Evolutionary conservation across 2,797 vertebrate species (phyloP).

Genomic region (Aselliscus stoliczkanus): DNA sequence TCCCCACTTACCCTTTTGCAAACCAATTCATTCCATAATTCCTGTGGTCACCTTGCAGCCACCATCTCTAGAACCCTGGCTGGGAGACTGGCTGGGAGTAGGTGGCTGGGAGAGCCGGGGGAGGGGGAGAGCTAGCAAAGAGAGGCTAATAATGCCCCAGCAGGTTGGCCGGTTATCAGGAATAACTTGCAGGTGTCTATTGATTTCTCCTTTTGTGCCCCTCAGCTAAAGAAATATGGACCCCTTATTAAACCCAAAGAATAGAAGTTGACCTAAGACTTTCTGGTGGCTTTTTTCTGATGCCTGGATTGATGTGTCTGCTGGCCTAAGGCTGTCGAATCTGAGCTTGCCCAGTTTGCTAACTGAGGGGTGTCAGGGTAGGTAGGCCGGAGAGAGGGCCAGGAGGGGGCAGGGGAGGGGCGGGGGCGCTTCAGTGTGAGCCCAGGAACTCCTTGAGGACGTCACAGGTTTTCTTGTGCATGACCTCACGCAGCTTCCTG

Average conservation of each 20-base stretch:
- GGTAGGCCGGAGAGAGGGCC: not conserved
- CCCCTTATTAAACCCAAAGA: not conserved
- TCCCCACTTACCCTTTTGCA: not conserved
- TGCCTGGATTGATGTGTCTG: rapidly evolving
- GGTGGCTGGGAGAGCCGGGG: not conserved
- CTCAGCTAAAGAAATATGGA: not conserved
- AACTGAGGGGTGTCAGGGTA: not conserved
- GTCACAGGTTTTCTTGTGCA: constrained; percentile 96
- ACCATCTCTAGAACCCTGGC: not conserved
- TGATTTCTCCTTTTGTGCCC: not conserved
- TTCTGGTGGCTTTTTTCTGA: not conserved
- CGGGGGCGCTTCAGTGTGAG: constrained; percentile 82
- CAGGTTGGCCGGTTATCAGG: not conserved
- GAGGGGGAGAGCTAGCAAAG: not conserved
- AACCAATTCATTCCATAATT: not conserved
- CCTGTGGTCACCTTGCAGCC: not conserved
- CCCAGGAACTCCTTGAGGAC: constrained; percentile 93
- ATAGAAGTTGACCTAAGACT: not conserved
- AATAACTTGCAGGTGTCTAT: not conserved
- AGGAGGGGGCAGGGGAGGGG: not conserved
- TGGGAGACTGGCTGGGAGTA: not conserved
- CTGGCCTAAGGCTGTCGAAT: not conserved
- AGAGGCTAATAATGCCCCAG: not conserved
- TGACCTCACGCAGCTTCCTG: constrained; percentile 92
- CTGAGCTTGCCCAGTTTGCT: not conserved